Percentiles rank a stretch among this genome's conserved stretches.
Conservation (phyloP, 1,140 invertebrate species). For the Tetramorium alpestre region DNA sequence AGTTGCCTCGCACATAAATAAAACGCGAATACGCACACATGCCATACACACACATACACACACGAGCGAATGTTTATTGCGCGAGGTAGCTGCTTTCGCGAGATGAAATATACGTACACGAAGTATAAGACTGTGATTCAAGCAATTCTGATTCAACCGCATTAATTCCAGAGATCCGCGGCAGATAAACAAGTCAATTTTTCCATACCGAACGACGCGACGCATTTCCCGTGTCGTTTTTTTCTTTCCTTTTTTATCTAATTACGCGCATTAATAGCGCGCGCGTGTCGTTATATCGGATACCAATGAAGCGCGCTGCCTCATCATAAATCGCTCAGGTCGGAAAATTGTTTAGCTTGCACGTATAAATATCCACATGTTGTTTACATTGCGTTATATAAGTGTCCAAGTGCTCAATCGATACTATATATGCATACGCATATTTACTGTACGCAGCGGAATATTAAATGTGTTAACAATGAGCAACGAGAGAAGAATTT, state of each 20-base stretch:
- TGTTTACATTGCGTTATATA: conserved; percentile 35
- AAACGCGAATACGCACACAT: not conserved
- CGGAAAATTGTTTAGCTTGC: conserved; percentile 15
- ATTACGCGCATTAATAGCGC: conserved; percentile 30
- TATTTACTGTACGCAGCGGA: not conserved
- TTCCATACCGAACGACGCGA: not conserved
- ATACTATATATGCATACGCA: not conserved
- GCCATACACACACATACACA: not conserved
- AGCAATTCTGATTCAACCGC: not conserved
- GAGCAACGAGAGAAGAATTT: not conserved
- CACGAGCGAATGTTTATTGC: conserved; percentile 1
- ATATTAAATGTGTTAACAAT: not conserved
- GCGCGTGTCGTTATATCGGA: conserved; percentile 1
- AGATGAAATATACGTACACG: not conserved
- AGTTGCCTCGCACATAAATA: conserved; percentile 16
- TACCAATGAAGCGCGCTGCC: conserved; percentile 24
- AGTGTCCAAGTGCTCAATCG: conserved; percentile 14
- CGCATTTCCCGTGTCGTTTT: not conserved
- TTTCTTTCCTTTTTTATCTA: not conserved
- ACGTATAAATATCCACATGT: conserved; percentile 22
- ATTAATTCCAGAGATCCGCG: not conserved
- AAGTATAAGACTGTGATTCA: not conserved
- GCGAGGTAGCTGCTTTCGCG: not conserved
- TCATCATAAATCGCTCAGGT: conserved; percentile 12
- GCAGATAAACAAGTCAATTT: conserved; percentile 26